Evolutionary conservation across 2,797 vertebrate genomes (phyloP).

Genomic region (Orientallactaga sibirica): DNA sequence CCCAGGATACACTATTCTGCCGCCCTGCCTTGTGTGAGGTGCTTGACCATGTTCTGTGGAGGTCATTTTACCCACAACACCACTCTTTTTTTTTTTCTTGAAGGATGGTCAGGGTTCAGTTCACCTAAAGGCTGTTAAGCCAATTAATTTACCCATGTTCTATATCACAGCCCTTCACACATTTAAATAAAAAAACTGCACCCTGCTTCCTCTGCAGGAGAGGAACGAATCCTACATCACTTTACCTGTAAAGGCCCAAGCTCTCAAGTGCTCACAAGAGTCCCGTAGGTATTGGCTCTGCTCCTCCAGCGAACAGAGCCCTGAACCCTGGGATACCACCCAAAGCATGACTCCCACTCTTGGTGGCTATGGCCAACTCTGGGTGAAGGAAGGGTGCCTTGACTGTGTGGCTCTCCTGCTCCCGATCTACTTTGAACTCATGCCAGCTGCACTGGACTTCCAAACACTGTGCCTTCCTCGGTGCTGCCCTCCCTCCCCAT

Average conservation of each 20-base stretch:
- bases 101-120: background rate
- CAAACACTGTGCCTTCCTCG: background rate
- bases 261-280: background rate
- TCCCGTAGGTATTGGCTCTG: accelerated
- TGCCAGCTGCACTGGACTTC: background rate
- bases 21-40: background rate
- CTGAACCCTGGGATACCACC: background rate
- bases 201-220: background rate
- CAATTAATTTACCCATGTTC: background rate
- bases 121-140: background rate
- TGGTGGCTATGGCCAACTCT: background rate
- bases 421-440: background rate
- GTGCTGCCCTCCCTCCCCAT: too few species aligned
- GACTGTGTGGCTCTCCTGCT: background rate
- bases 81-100: background rate
- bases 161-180: background rate
- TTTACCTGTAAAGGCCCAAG: background rate
- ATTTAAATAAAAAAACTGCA: background rate
- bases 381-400: background rate
- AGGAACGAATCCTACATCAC: background rate
- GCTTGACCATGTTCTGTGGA: background rate
- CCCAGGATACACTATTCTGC: background rate
- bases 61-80: background rate
- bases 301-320: background rate
- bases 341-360: background rate